These are phyloP conservation scores for Montipora sp. DNA, from an alignment of 64 coral and sea anemone genomes.

Conservation along the genomic window DNA sequence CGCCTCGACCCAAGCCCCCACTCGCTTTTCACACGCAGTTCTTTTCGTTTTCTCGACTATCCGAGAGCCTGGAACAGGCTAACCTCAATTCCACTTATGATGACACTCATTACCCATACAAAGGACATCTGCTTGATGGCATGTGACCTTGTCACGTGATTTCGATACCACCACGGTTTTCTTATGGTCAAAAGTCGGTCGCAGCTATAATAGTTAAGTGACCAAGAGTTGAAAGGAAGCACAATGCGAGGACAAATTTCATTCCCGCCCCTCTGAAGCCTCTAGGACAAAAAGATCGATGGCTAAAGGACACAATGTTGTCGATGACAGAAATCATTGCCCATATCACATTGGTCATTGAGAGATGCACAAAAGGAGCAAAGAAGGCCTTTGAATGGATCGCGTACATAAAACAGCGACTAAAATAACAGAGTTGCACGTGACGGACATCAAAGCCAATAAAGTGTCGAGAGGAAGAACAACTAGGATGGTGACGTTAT, in stretches of 20 bases:
- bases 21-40: too few relatives aligned
- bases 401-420: not conserved
- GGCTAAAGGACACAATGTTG: not conserved
- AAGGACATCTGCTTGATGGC: not conserved
- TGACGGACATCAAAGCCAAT: constrained; percentile 2
- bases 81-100: too few relatives aligned
- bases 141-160: not conserved
- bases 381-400: not conserved
- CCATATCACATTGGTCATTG: constrained; percentile 5
- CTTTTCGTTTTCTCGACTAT: too few relatives aligned
- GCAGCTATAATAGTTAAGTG: not conserved
- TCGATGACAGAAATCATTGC: not conserved
- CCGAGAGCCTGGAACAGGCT: too few relatives aligned
- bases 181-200: not conserved
- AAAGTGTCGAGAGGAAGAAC: not conserved
- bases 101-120: not conserved
- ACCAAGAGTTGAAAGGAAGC: not conserved
- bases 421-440: not conserved
- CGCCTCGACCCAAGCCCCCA: too few relatives aligned
- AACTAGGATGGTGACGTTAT: not conserved
- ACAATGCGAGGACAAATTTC: not conserved
- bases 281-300: not conserved
- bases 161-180: constrained; percentile 13
- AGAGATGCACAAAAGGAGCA: not conserved
- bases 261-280: too few relatives aligned